phyloP scores from a whole-genome alignment of 2,797 vertebrate species.

The Chiloscyllium punctatum region DNA sequence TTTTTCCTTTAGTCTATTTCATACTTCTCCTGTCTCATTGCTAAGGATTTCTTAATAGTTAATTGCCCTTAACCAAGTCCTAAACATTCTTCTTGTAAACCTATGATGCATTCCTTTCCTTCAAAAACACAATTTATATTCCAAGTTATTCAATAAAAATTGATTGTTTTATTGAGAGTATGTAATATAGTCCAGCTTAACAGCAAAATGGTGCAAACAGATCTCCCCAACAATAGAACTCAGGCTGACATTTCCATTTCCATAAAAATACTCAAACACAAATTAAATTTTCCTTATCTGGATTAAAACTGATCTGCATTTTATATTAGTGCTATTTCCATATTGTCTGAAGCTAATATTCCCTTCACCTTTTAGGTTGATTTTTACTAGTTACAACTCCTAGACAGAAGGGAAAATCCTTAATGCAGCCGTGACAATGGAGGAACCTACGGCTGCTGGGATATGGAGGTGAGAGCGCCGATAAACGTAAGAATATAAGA shows the following conservation, averaged over 20 bases:
- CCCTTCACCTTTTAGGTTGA: background rate
- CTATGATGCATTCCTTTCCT: background rate
- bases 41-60: background rate
- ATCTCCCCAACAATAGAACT: background rate
- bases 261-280: background rate
- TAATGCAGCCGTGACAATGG: background rate
- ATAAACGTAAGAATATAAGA: too few species aligned
- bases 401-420: background rate
- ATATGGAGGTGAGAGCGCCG: too few species aligned
- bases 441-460: background rate
- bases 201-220: background rate
- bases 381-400: background rate
- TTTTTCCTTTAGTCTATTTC: background rate
- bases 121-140: background rate
- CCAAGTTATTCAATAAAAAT: background rate
- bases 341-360: background rate
- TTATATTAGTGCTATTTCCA: background rate
- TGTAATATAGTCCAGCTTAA: background rate
- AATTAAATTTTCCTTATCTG: background rate
- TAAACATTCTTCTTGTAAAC: background rate
- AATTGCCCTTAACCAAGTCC: background rate
- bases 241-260: background rate
- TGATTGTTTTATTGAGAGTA: background rate
- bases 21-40: background rate
- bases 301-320: background rate